Conservation (phyloP, 2,888 invertebrate species). For the Peribatodes rhomboidaria region DNA sequence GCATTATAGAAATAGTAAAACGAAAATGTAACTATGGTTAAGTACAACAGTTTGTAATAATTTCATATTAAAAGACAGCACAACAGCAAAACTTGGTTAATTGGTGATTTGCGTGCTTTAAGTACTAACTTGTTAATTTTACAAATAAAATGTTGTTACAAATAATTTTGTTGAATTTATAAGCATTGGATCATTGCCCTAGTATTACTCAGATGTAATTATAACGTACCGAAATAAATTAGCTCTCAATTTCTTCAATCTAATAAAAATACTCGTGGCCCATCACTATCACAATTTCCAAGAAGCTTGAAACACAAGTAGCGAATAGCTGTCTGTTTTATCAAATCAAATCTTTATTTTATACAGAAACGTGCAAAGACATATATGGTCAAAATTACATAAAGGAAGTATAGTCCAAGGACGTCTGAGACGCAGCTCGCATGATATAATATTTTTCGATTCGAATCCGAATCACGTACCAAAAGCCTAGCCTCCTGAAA, state of each 20-base stretch:
- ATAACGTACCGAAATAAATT: no score
- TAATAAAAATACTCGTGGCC: no score
- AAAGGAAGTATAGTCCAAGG: conserved; percentile 59
- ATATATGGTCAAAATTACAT: conserved; percentile 51
- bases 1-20: conserved; percentile 10
- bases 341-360: background rate
- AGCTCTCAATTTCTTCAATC: no score
- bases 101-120: no score
- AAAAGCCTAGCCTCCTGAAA: conserved; percentile 50
- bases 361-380: conserved; percentile 28
- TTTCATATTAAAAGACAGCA: background rate
- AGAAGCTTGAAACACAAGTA: no score
- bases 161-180: no score
- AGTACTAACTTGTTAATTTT: no score
- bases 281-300: no score
- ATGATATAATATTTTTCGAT: conserved; percentile 56
- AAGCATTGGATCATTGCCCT: no score
- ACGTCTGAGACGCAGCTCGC: conserved; percentile 59
- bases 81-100: background rate
- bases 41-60: background rate
- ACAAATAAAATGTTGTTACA: no score
- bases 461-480: conserved; percentile 57
- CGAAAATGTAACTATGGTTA: no score
- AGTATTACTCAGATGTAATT: no score
- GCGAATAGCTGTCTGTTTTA: background rate